Evolutionary conservation across 2,888 invertebrate species (phyloP).

Genomic region (Drosophila incognita): DNA sequence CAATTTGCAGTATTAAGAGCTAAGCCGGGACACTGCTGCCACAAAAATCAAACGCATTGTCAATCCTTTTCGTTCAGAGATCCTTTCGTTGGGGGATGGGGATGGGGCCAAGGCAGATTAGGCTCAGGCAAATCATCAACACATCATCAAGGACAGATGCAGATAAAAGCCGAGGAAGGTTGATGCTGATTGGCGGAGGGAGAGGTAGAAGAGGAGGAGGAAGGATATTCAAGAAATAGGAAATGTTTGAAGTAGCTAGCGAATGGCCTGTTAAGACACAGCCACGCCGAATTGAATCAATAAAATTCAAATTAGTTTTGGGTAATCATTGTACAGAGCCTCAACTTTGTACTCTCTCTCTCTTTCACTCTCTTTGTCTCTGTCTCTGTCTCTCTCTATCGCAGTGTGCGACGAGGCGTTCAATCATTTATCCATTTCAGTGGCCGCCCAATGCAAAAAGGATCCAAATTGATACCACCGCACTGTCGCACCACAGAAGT

Average conservation of each 20-base stretch:
- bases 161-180: constrained; percentile 38
- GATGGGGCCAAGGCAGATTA: constrained; percentile 35
- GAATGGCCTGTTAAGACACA: constrained; percentile 51
- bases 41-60: constrained; percentile 51
- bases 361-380: neutral
- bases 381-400: too few species aligned
- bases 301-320: constrained; percentile 83
- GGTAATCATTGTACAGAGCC: constrained; percentile 69
- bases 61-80: constrained; percentile 48
- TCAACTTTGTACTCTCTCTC: constrained; percentile 14
- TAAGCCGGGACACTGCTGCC: constrained; percentile 5
- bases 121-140: constrained; percentile 58
- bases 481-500: constrained; percentile 32
- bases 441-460: constrained; percentile 41
- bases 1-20: constrained; percentile 56
- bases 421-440: constrained; percentile 81
- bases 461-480: constrained; percentile 58
- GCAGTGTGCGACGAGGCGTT: constrained; percentile 49
- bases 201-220: neutral
- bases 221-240: constrained; percentile 18
- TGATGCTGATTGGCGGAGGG: neutral
- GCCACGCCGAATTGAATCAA: constrained; percentile 67
- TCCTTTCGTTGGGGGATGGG: neutral
- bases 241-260: constrained; percentile 21
- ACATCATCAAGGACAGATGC: constrained; percentile 61